These are phyloP conservation scores for Laodelphax striatellus DNA, from an alignment of 1,140 invertebrate species.

Conservation along the genomic window DNA sequence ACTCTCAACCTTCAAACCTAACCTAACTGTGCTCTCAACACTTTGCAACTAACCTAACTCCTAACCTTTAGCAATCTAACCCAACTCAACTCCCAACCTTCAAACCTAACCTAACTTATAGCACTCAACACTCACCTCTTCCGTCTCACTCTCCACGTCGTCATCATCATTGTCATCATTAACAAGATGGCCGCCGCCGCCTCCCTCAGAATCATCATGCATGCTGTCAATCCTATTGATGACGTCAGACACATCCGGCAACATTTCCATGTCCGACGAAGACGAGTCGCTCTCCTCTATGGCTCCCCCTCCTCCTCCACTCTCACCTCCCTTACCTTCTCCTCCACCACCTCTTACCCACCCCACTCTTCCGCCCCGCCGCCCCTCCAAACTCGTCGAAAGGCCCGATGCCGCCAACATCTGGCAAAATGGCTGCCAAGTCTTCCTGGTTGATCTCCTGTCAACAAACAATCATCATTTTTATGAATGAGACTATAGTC, in stretches of 20 bases:
- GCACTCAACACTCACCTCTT: too few relatives aligned
- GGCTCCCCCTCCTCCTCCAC: neutral
- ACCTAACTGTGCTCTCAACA: too few relatives aligned
- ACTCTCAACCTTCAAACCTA: too few relatives aligned
- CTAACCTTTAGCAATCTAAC: too few relatives aligned
- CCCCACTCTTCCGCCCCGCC: slow-evolving; percentile 22
- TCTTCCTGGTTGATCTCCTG: slow-evolving; percentile 55
- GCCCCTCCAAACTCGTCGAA: slow-evolving; percentile 50
- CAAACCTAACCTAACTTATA: too few relatives aligned
- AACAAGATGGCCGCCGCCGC: too few relatives aligned
- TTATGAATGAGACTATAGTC: neutral
- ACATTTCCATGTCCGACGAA: slow-evolving; percentile 47
- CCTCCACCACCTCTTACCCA: slow-evolving; percentile 20
- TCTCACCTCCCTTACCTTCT: neutral
- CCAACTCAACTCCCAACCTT: too few relatives aligned
- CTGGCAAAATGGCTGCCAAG: slow-evolving; percentile 49
- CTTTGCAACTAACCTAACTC: too few relatives aligned
- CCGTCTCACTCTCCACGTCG: slow-evolving; percentile 29
- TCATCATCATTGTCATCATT: slow-evolving; percentile 30
- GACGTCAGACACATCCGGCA: slow-evolving; percentile 48
- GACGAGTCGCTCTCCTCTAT: neutral
- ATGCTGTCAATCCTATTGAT: slow-evolving; percentile 33
- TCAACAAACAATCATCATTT: neutral
- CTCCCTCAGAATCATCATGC: slow-evolving; percentile 29
- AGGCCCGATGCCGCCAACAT: slow-evolving; percentile 41